A percentile compares a stretch with the other conserved stretches of the same genome.
Conservation (phyloP, 2,797 vertebrate species). For the Poeciliopsis gracilis region DNA sequence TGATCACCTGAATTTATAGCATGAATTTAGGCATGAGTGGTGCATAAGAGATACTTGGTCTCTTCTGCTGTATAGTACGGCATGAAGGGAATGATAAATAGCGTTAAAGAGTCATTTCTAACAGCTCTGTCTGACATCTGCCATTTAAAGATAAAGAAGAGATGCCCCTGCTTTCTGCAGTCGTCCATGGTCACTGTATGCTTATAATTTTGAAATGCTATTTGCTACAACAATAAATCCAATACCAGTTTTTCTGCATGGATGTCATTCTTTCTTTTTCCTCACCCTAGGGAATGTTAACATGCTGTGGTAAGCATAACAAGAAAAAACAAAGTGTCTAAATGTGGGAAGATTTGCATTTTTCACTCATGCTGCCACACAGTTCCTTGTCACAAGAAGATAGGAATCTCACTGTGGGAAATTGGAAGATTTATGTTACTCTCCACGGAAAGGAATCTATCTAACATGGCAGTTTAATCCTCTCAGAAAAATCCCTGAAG, state of each 20-base stretch:
- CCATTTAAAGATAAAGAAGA: slow-evolving; percentile 8
- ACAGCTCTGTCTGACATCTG: slow-evolving; percentile 10
- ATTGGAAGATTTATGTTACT: slow-evolving; percentile 51
- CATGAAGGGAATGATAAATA: slow-evolving; percentile 22
- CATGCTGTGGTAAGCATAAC: slow-evolving; percentile 32
- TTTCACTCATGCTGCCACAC: slow-evolving; percentile 39
- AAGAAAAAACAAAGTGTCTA: slow-evolving; percentile 45
- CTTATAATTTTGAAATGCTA: slow-evolving; percentile 3
- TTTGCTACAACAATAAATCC: slow-evolving; percentile 27
- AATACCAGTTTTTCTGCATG: slow-evolving; percentile 16
- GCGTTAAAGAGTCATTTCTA: slow-evolving; percentile 22
- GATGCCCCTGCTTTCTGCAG: slow-evolving; percentile 11
- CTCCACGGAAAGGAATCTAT: slow-evolving; percentile 50
- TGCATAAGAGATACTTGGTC: slow-evolving; percentile 14
- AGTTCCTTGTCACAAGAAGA: slow-evolving; percentile 39
- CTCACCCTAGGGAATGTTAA: slow-evolving; percentile 30
- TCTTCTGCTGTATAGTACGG: slow-evolving; percentile 6
- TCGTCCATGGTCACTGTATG: not conserved
- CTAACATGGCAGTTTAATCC: slow-evolving; percentile 67
- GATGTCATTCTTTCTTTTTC: slow-evolving; percentile 17
- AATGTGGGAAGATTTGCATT: slow-evolving; percentile 54
- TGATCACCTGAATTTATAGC: slow-evolving; percentile 39
- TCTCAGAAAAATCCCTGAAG: slow-evolving; percentile 47
- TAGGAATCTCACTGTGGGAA: slow-evolving; percentile 44
- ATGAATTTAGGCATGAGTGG: slow-evolving; percentile 16